Percentiles rank a stretch among this genome's conserved stretches.
Evolutionary conservation across 2,113 vertebrate genomes (phyloP).

Genomic region (Fregetta grallaria): DNA sequence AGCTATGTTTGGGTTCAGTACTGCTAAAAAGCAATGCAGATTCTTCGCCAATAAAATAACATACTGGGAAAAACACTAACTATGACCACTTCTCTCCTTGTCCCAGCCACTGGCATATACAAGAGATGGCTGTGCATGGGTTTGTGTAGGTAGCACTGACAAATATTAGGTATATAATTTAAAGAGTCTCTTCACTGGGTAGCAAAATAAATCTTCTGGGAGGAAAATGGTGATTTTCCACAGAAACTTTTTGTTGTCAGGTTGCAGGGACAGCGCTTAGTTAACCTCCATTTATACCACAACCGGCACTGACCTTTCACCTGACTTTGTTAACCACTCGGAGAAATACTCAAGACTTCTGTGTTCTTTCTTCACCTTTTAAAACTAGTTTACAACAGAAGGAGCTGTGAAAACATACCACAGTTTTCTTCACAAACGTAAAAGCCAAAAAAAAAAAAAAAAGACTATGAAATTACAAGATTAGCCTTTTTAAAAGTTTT

Average conservation of each 20-base stretch:
- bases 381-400: not conserved
- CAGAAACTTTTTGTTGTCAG: not conserved
- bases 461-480: not conserved
- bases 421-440: not conserved
- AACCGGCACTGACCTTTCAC: not conserved
- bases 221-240: not conserved
- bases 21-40: not conserved
- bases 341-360: not conserved
- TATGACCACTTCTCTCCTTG: not conserved
- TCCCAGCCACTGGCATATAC: not conserved
- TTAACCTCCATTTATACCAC: not conserved
- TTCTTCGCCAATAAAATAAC: not conserved
- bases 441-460: not conserved
- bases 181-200: not conserved
- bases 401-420: not conserved
- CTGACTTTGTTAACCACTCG: not conserved
- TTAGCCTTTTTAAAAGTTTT: not conserved
- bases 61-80: not conserved
- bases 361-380: not conserved
- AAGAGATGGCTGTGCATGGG: not conserved
- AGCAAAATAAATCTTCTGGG: not conserved
- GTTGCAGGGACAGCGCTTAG: not conserved
- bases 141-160: not conserved
- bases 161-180: not conserved
- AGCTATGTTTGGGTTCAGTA: not conserved